Percentiles rank a stretch among this genome's conserved stretches.
phyloP scores from a whole-genome alignment of 1,140 invertebrate species.

The Ceratina calcarata region DNA sequence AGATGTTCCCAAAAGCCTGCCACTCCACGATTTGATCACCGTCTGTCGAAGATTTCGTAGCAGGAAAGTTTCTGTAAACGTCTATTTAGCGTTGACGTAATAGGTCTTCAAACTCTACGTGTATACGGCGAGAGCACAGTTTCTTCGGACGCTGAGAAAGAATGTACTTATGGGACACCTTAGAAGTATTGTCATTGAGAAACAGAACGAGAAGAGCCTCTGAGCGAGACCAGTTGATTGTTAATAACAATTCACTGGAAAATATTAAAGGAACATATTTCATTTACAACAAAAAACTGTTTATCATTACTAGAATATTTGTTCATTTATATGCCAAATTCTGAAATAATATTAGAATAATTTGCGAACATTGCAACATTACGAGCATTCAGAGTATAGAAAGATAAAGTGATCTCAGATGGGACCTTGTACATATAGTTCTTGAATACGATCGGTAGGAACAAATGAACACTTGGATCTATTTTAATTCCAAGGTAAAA shows the following conservation, averaged over 20 bases:
- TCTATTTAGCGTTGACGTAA: background rate
- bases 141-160: background rate
- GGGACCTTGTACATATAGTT: background rate
- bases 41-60: no score
- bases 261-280: background rate
- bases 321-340: no score
- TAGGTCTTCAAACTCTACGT: no score
- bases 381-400: background rate
- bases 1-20: background rate
- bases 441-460: background rate
- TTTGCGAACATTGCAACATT: no score
- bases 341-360: no score
- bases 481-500: slow-evolving; percentile 31
- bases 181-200: background rate
- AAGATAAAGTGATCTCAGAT: no score
- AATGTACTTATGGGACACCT: background rate
- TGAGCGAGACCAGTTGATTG: background rate
- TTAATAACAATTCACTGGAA: background rate
- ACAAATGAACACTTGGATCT: background rate
- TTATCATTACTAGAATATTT: background rate
- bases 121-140: no score
- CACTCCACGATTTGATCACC: no score
- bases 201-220: background rate
- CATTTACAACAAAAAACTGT: background rate
- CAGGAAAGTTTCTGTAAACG: background rate